These are phyloP conservation scores for Gymnocephalus cernua DNA, from an alignment of 2,113 vertebrate genomes.

Conservation along the genomic window DNA sequence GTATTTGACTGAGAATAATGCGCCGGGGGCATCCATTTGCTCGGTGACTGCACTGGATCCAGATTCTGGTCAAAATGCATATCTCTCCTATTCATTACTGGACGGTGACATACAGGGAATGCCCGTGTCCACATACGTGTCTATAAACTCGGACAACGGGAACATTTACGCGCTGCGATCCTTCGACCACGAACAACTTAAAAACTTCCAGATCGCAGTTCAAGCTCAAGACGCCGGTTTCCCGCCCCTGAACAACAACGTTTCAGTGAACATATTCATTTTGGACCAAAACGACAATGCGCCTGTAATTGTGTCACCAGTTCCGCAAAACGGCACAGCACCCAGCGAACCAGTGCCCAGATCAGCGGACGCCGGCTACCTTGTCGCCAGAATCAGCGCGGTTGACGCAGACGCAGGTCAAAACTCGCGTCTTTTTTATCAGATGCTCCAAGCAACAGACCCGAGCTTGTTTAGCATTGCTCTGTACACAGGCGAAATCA, in stretches of 20 bases:
- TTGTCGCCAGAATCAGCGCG: constrained; percentile 84
- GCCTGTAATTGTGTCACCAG: constrained; percentile 84
- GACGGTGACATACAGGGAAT: constrained; percentile 85
- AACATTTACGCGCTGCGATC: constrained; percentile 90
- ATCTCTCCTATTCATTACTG: constrained; percentile 87
- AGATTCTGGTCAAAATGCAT: constrained; percentile 86
- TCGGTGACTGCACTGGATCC: constrained; percentile 86
- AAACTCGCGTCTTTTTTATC: constrained; percentile 88
- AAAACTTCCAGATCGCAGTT: constrained; percentile 87
- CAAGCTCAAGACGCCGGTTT: constrained; percentile 87
- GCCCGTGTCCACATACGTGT: constrained; percentile 88
- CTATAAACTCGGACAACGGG: constrained; percentile 89
- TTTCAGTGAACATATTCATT: constrained; percentile 85
- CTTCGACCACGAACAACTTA: constrained; percentile 89
- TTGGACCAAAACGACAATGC: constrained; percentile 90
- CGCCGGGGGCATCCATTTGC: constrained; percentile 88
- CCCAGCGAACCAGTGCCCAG: constrained; percentile 82
- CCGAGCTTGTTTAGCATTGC: constrained; percentile 87
- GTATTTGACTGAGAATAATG: constrained; percentile 89
- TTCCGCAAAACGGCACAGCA: constrained; percentile 79
- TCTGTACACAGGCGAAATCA: constrained; percentile 86
- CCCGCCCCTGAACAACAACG: constrained; percentile 84
- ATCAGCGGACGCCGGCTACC: constrained; percentile 84
- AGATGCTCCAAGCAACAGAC: constrained; percentile 86
- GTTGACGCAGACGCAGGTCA: constrained; percentile 87